Evolutionary conservation across 2,888 invertebrate species (phyloP).

Genomic region (Pemphredon lugubris): DNA sequence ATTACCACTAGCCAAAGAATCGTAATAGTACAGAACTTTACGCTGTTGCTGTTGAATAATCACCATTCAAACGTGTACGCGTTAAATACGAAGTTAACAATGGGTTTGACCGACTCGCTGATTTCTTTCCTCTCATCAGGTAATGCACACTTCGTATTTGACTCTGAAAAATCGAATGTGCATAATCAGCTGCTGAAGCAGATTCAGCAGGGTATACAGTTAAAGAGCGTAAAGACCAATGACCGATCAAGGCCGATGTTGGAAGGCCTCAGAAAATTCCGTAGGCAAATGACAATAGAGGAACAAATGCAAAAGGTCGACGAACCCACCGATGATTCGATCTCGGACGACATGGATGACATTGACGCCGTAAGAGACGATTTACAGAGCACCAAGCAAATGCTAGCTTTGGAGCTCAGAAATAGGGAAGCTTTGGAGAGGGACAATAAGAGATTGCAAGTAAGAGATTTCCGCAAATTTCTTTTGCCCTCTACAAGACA

Average conservation of each 20-base stretch:
- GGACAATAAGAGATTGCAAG: constrained; percentile 90
- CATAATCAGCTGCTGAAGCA: constrained; percentile 91
- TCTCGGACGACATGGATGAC: constrained; percentile 92
- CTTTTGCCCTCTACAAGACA: not conserved
- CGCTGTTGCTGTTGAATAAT: no score
- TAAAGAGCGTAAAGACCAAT: constrained; percentile 90
- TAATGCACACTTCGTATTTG: constrained; percentile 91
- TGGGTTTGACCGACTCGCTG: constrained; percentile 25
- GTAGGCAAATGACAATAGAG: constrained; percentile 94
- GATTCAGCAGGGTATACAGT: constrained; percentile 89
- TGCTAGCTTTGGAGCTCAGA: constrained; percentile 92
- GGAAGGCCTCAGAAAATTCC: constrained; percentile 92
- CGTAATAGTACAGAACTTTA: no score
- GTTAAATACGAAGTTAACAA: no score
- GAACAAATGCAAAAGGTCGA: constrained; percentile 92
- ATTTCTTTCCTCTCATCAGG: constrained; percentile 81
- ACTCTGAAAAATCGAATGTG: constrained; percentile 91
- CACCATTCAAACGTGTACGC: no score
- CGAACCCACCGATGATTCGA: constrained; percentile 83
- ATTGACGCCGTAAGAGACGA: constrained; percentile 95
- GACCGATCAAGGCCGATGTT: constrained; percentile 93
- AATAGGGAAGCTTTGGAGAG: constrained; percentile 92
- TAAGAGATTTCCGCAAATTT: constrained; percentile 39
- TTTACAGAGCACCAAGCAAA: constrained; percentile 94
- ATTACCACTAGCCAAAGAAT: no score